Evolutionary conservation across 2,888 invertebrate genomes (phyloP), one percentile per base, ranked within the genome.

Genomic region (Leptinotarsa peninsularis): DNA sequence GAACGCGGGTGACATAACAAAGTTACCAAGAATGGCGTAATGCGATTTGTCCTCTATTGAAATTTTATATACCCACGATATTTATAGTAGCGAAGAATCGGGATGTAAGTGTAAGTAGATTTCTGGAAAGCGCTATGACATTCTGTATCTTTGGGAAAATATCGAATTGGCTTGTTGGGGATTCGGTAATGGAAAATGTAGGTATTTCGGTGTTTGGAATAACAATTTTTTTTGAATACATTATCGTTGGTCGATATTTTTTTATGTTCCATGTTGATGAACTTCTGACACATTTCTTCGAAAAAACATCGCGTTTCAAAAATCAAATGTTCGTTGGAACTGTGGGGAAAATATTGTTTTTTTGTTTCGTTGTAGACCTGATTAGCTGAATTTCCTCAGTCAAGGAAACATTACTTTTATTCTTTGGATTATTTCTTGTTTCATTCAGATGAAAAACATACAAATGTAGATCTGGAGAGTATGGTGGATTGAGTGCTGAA

Each of bases 61-160:
- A 70, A 70, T 70, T 70, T 49, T 49, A 70, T 70, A 70, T 50
- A 60, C 33, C 49, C 18, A 49, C 33, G 70, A 70, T 70, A 70
- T 70, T 70, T 54, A 70, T 60, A 54, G 58, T 43, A 49, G 54
- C 56, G 58, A 10, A 49, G 70, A 70, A 70, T 70, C 70, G 70
- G 23, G 27, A 15, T 33, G 33, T 33, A 33, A 7, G 10, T 49
- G 49, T 70, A 70, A 70, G 70, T 60, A 43, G 70, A 70, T 70
- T 70, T 70, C 58, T 21, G 70, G 13, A 3, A 13, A 63, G n/a
- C 63, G 33, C 33, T 63, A 63, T 15, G 43, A 33, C 33, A 63
- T 63, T 63, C 33, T 43, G n/a, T 63, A 63, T 43, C 33, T 10
- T 27, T n/a, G 63, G n/a, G 17, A 43, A 43, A 63, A 33, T 33